These are phyloP conservation scores for Porites lobata DNA, from an alignment of 92 coral and sea anemone genomes.

Conservation along the genomic window DNA sequence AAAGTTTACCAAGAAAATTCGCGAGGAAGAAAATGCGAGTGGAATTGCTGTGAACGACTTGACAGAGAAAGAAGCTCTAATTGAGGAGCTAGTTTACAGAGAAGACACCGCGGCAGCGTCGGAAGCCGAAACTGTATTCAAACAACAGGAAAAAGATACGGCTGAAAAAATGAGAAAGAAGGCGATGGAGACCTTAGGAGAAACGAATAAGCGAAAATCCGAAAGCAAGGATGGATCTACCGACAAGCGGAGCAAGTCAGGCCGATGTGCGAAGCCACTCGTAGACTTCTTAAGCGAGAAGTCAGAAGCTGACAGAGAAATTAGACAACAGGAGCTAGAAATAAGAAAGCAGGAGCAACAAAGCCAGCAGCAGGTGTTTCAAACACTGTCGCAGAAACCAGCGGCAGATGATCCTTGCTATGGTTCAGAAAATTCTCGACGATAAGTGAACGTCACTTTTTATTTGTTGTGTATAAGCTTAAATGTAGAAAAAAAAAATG, in stretches of 20 bases:
- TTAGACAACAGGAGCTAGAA: too few relatives aligned
- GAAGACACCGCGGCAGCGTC: constrained; percentile 16
- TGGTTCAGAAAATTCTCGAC: constrained; percentile 27
- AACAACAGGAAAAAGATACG: constrained; percentile 38
- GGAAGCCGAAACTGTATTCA: constrained; percentile 20
- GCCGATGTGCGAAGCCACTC: constrained; percentile 42
- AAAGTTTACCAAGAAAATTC: constrained; percentile 15
- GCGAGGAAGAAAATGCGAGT: constrained; percentile 42
- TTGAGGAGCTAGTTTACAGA: constrained; percentile 32
- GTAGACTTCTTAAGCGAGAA: constrained; percentile 31
- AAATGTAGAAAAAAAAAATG: too few relatives aligned
- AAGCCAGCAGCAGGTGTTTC: constrained; percentile 15
- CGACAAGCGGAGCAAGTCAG: constrained; percentile 27
- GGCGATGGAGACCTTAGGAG: constrained; percentile 30
- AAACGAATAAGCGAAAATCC: constrained; percentile 20
- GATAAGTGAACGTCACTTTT: not conserved
- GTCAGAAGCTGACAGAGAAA: constrained; percentile 22
- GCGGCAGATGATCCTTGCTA: not conserved
- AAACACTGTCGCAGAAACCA: too few relatives aligned
- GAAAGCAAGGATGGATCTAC: constrained; percentile 34
- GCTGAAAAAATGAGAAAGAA: not conserved
- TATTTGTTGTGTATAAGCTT: too few relatives aligned
- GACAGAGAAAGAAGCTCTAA: not conserved
- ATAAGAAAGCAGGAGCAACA: constrained; percentile 36
- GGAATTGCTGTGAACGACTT: constrained; percentile 46